These are phyloP conservation scores for Psophia crepitans DNA, from an alignment of 2,113 vertebrate genomes.

Conservation along the genomic window DNA sequence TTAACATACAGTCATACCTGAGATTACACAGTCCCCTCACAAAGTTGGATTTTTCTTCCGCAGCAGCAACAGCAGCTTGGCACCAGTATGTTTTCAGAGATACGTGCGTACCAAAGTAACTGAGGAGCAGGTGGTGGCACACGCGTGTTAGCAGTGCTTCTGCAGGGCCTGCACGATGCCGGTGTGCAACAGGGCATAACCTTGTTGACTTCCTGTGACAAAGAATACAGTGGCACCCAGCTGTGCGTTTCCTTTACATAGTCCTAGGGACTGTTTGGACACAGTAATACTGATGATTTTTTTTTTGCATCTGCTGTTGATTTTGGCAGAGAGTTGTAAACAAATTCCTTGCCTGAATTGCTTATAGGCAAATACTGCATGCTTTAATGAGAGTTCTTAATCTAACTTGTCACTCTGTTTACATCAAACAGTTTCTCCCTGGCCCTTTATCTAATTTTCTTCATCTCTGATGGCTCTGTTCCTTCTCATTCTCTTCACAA, in stretches of 20 bases:
- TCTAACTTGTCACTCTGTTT: conserved; percentile 51
- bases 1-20: neutral
- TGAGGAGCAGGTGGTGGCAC: neutral
- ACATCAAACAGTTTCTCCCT: conserved; percentile 63
- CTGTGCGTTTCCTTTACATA: neutral
- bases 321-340: conserved; percentile 51
- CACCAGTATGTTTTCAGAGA: neutral
- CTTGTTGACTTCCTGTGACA: neutral
- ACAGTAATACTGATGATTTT: neutral
- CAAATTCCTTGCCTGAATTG: conserved; percentile 17
- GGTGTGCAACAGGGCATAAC: neutral
- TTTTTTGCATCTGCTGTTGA: conserved; percentile 42
- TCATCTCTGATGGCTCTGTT: conserved; percentile 50
- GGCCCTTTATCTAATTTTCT: conserved; percentile 47
- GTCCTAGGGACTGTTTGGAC: neutral
- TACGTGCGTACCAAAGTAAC: neutral
- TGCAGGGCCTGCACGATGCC: neutral
- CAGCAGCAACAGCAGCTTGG: neutral
- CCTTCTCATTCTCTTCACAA: conserved; percentile 29
- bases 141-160: neutral
- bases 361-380: conserved; percentile 36
- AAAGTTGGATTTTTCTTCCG: neutral
- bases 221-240: neutral
- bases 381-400: conserved; percentile 60
- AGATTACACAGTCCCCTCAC: neutral